phyloP scores from a whole-genome alignment of 2,797 vertebrate genomes.

The Oreochromis mossambicus region DNA sequence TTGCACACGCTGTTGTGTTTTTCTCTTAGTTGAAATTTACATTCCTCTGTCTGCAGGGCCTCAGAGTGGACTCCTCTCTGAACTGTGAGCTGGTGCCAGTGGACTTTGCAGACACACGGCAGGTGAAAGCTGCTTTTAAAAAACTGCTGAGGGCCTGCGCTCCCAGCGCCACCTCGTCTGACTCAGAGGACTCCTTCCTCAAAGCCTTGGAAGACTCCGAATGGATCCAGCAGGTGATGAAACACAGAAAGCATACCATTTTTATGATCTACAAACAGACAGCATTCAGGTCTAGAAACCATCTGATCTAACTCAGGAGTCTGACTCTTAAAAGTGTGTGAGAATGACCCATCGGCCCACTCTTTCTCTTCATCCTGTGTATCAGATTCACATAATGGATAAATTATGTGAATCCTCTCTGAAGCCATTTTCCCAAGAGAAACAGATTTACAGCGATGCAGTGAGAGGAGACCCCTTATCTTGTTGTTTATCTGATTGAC shows the following conservation, averaged over 20 bases:
- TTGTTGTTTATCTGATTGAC: constrained; percentile 50
- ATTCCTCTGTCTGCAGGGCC: constrained; percentile 74
- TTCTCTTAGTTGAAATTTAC: background rate
- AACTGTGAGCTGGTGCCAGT: constrained; percentile 97
- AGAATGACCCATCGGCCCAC: constrained; percentile 20
- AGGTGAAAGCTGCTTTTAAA: constrained; percentile 94
- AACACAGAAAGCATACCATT: background rate
- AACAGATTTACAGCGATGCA: constrained; percentile 39
- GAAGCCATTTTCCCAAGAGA: constrained; percentile 57
- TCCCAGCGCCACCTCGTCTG: constrained; percentile 85
- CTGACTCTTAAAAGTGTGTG: constrained; percentile 10
- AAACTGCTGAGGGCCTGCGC: constrained; percentile 93
- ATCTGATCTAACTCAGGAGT: background rate
- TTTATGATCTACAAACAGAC: background rate
- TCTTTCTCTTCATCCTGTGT: constrained; percentile 37
- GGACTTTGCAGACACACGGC: constrained; percentile 90
- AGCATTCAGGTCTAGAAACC: background rate
- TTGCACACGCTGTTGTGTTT: background rate
- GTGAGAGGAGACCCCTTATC: constrained; percentile 36
- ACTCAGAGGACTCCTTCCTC: constrained; percentile 89
- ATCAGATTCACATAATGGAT: constrained; percentile 50
- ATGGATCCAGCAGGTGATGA: constrained; percentile 92
- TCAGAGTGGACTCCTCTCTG: constrained; percentile 90
- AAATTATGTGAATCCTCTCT: constrained; percentile 37
- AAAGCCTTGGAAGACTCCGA: constrained; percentile 93